Conservation (phyloP, 2,888 invertebrate genomes). For the Empis stercorea region DNA sequence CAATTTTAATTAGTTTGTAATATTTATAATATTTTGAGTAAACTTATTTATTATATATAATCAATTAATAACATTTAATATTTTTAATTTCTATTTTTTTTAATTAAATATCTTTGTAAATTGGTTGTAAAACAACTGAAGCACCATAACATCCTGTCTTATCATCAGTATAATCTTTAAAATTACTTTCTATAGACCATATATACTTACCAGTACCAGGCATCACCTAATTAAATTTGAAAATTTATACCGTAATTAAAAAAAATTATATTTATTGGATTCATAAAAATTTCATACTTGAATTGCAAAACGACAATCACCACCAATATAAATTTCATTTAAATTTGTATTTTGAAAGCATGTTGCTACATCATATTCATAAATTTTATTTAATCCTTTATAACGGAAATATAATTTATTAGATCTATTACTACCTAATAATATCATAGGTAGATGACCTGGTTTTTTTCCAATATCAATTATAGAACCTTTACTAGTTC, state of each 20-base stretch:
- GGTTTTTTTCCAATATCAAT: slow-evolving; percentile 45
- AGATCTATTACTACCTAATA: slow-evolving; percentile 48
- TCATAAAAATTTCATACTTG: slow-evolving; percentile 34
- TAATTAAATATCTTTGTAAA: slow-evolving; percentile 21
- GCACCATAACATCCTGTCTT: slow-evolving; percentile 49
- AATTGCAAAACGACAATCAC: slow-evolving; percentile 46
- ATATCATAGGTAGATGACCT: slow-evolving; percentile 38
- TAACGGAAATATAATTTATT: slow-evolving; percentile 47
- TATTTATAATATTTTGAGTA: too few species aligned
- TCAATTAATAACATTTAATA: too few species aligned
- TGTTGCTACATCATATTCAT: slow-evolving; percentile 49
- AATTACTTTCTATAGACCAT: slow-evolving; percentile 54
- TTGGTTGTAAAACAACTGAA: slow-evolving; percentile 45
- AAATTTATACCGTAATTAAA: background rate
- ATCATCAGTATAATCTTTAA: slow-evolving; percentile 48
- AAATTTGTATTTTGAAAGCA: slow-evolving; percentile 43
- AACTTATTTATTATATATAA: too few species aligned
- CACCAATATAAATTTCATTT: slow-evolving; percentile 44
- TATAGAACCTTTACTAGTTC: slow-evolving; percentile 42
- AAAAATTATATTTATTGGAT: background rate
- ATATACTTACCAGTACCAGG: slow-evolving; percentile 46
- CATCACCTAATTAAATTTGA: slow-evolving; percentile 24
- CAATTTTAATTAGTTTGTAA: too few species aligned
- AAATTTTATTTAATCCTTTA: slow-evolving; percentile 47
- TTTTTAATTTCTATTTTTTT: too few species aligned